phyloP scores from a whole-genome alignment of 2,888 invertebrate species.

The Liposcelis brunnea region DNA sequence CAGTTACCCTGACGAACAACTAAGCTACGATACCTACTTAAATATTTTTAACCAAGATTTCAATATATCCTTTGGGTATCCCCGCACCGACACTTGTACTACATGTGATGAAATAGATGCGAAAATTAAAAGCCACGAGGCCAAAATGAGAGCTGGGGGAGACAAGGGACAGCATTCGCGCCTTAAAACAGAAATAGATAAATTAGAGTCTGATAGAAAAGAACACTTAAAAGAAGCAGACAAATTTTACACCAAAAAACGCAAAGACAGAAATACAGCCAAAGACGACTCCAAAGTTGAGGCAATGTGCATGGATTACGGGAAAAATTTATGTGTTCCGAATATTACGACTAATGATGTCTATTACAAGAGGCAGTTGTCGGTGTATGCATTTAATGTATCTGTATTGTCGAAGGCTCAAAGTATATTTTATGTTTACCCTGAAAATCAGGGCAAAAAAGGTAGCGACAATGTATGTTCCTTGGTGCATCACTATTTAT shows the following conservation, averaged over 20 bases:
- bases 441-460: slow-evolving; percentile 18
- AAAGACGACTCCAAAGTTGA: slow-evolving; percentile 11
- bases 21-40: slow-evolving; percentile 13
- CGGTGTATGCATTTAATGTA: slow-evolving; percentile 18
- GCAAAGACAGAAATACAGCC: slow-evolving; percentile 10
- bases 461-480: slow-evolving; percentile 19
- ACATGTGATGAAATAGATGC: slow-evolving; percentile 17
- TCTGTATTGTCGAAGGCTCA: slow-evolving; percentile 16
- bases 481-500: slow-evolving; percentile 18
- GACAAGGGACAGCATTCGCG: background rate
- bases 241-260: slow-evolving; percentile 17
- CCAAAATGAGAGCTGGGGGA: background rate
- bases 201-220: slow-evolving; percentile 14
- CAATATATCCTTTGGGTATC: slow-evolving; percentile 14
- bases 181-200: slow-evolving; percentile 7
- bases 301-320: slow-evolving; percentile 16
- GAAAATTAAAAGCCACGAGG: slow-evolving; percentile 11
- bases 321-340: slow-evolving; percentile 15
- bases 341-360: slow-evolving; percentile 16
- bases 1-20: slow-evolving; percentile 14
- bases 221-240: slow-evolving; percentile 16
- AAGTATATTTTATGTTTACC: slow-evolving; percentile 19
- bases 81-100: slow-evolving; percentile 17
- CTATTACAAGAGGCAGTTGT: slow-evolving; percentile 18
- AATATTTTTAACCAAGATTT: slow-evolving; percentile 15